Evolutionary conservation across 2,888 invertebrate species (phyloP).

Genomic region (Zonitis immaculata): DNA sequence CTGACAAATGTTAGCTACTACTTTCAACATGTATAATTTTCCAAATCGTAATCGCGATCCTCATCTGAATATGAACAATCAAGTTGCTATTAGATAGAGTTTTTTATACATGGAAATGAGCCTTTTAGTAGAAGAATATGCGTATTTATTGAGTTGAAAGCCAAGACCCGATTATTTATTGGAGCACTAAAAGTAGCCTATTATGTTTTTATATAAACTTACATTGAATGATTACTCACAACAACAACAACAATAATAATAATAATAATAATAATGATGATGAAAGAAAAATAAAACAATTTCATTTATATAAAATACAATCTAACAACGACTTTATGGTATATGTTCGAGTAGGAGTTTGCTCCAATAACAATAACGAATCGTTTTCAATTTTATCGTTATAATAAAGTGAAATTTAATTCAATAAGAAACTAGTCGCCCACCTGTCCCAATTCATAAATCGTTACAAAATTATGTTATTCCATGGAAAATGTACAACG

Average conservation of each 20-base stretch:
- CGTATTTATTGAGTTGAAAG: slow-evolving; percentile 12
- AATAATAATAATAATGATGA: too few relatives aligned
- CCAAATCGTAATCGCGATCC: too few relatives aligned
- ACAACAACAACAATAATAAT: too few relatives aligned
- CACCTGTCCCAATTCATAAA: slow-evolving; percentile 20
- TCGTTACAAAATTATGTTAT: slow-evolving; percentile 8
- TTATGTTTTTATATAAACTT: slow-evolving; percentile 6
- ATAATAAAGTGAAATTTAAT: slow-evolving; percentile 9
- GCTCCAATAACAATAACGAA: slow-evolving; percentile 13
- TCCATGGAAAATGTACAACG: too few relatives aligned
- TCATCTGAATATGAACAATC: too few relatives aligned
- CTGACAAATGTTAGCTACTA: too few relatives aligned
- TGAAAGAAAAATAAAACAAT: too few relatives aligned
- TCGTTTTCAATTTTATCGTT: slow-evolving; percentile 4
- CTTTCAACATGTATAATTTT: too few relatives aligned
- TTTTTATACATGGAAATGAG: too few relatives aligned
- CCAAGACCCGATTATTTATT: slow-evolving; percentile 18
- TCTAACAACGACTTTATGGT: not conserved
- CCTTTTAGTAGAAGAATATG: too few relatives aligned
- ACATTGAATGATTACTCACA: slow-evolving; percentile 10
- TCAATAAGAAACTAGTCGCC: slow-evolving; percentile 8
- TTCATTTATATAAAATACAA: too few relatives aligned
- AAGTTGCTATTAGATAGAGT: too few relatives aligned
- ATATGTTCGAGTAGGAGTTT: not conserved
- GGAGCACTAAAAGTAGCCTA: slow-evolving; percentile 11